These are phyloP conservation scores for Pangasius djambal DNA, from an alignment of 2,797 vertebrate species.

Conservation along the genomic window DNA sequence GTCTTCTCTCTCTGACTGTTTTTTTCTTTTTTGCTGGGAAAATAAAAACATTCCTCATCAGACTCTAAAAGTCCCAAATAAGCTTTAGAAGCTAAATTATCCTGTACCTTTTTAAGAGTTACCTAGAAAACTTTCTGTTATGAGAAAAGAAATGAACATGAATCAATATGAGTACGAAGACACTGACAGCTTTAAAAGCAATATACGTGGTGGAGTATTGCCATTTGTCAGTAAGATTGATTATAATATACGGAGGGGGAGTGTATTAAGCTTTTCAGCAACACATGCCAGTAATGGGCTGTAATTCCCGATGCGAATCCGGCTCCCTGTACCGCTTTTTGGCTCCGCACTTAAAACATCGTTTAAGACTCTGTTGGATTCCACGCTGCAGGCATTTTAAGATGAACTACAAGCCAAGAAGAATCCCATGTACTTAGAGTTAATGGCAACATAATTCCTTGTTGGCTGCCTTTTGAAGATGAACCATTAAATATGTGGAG, in stretches of 20 bases:
- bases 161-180: neutral
- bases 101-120: neutral
- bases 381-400: constrained; percentile 23
- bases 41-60: neutral
- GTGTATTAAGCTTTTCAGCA: constrained; percentile 22
- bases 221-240: constrained; percentile 17
- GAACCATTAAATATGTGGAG: constrained; percentile 28
- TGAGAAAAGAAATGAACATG: neutral
- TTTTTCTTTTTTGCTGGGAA: neutral
- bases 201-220: neutral
- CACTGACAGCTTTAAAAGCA: neutral
- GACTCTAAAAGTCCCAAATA: neutral
- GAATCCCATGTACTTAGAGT: constrained; percentile 34
- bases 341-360: constrained; percentile 15
- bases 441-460: constrained; percentile 36
- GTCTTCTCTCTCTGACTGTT: neutral
- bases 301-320: constrained; percentile 6
- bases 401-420: constrained; percentile 32
- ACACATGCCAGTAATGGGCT: constrained; percentile 15
- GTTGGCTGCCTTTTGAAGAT: constrained; percentile 28
- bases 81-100: neutral
- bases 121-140: neutral
- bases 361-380: constrained; percentile 23
- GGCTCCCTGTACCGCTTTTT: constrained; percentile 1
- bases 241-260: neutral